Evolutionary conservation across 2,888 invertebrate species (phyloP).

Genomic region (Seladonia tumulorum): DNA sequence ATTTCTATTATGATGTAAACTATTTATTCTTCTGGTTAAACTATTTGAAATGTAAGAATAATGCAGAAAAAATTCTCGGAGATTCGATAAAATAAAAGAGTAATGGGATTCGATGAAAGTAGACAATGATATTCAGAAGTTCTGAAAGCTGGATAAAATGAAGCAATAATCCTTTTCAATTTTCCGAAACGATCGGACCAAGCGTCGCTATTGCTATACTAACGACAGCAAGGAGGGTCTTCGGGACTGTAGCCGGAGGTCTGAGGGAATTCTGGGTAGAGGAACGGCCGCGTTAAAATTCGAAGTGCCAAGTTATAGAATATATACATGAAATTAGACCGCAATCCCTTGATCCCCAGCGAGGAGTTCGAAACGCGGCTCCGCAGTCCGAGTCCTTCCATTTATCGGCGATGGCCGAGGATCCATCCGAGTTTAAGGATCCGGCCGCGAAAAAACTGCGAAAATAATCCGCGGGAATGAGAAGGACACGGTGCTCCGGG

Average conservation of each 20-base stretch:
- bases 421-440: neutral
- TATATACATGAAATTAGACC: constrained; percentile 57
- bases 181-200: neutral
- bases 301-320: constrained; percentile 46
- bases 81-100: neutral
- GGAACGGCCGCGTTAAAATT: constrained; percentile 36
- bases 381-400: constrained; percentile 13
- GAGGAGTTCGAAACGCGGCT: constrained; percentile 23
- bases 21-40: neutral
- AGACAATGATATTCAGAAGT: neutral
- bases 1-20: neutral
- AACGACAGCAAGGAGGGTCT: neutral
- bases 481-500: neutral
- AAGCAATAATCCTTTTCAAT: neutral
- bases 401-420: constrained; percentile 29
- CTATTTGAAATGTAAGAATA: neutral
- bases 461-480: neutral
- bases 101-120: neutral
- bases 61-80: neutral
- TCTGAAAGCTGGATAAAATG: neutral
- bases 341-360: constrained; percentile 33
- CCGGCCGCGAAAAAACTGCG: constrained; percentile 7
- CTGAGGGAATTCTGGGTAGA: constrained; percentile 42
- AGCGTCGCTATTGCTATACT: neutral
- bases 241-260: neutral